Conservation (phyloP, 2,113 vertebrate species). For the Myrmecobius fasciatus region DNA sequence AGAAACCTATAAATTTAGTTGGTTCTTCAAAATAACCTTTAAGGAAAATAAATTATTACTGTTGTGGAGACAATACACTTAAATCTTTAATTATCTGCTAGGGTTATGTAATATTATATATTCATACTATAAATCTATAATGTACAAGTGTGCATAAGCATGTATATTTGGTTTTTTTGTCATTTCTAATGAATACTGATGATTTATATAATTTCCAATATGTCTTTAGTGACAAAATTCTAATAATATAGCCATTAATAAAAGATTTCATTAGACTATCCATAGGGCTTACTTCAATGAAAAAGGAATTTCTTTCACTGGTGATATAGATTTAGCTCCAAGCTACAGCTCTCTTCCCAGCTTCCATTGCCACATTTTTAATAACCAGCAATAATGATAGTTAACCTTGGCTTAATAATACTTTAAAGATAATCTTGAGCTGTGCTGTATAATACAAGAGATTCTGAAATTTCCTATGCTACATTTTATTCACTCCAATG, state of each 20-base stretch:
- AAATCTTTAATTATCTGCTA: not conserved
- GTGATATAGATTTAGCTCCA: slow-evolving; percentile 65
- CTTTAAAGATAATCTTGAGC: slow-evolving; percentile 68
- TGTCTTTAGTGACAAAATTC: slow-evolving; percentile 62
- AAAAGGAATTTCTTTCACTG: slow-evolving; percentile 71
- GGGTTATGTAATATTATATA: not conserved
- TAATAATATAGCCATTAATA: slow-evolving; percentile 73
- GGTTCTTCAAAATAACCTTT: not conserved
- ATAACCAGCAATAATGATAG: slow-evolving; percentile 70
- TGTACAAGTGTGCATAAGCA: not conserved
- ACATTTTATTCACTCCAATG: not conserved
- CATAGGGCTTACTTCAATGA: slow-evolving; percentile 68
- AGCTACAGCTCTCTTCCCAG: slow-evolving; percentile 53
- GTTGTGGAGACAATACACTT: not conserved
- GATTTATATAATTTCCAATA: slow-evolving; percentile 69
- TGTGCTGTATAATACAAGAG: slow-evolving; percentile 49
- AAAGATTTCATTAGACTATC: slow-evolving; percentile 72
- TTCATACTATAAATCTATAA: no score
- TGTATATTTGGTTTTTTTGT: not conserved
- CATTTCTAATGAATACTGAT: slow-evolving; percentile 69
- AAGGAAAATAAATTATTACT: not conserved
- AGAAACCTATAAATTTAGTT: not conserved
- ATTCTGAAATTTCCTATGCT: slow-evolving; percentile 45
- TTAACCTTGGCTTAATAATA: slow-evolving; percentile 75
- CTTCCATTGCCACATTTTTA: slow-evolving; percentile 48